Conservation (phyloP, 2,888 invertebrate species). For the Polymixis lichenea region DNA sequence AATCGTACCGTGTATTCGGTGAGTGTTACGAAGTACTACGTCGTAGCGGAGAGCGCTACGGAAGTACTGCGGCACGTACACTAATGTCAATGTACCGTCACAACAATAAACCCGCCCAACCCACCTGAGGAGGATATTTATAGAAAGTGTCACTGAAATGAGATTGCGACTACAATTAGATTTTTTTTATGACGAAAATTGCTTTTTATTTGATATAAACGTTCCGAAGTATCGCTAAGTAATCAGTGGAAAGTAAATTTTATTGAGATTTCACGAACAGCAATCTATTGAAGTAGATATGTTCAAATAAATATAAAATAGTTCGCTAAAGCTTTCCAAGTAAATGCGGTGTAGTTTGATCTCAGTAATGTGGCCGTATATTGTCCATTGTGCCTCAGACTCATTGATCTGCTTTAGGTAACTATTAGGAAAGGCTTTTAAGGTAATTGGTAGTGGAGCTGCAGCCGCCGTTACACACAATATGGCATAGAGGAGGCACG, state of each 20-base stretch:
- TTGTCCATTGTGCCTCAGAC: slow-evolving; percentile 39
- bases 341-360: slow-evolving; percentile 28
- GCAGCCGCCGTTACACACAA: slow-evolving; percentile 19
- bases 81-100: background rate
- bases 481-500: slow-evolving; percentile 26
- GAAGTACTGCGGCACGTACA: background rate
- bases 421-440: slow-evolving; percentile 70
- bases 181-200: background rate
- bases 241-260: slow-evolving; percentile 13
- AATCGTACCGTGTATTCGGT: too few species aligned
- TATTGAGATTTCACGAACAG: slow-evolving; percentile 10
- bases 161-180: background rate
- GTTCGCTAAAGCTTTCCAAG: slow-evolving; percentile 14
- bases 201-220: background rate
- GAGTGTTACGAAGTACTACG: slow-evolving; percentile 27
- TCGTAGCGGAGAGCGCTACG: slow-evolving; percentile 33
- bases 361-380: slow-evolving; percentile 47
- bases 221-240: background rate
- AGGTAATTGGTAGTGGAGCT: slow-evolving; percentile 67
- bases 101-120: background rate
- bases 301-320: slow-evolving; percentile 24
- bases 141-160: background rate
- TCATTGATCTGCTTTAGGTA: slow-evolving; percentile 57
- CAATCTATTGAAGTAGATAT: slow-evolving; percentile 30
- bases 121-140: too few species aligned